phyloP scores from a whole-genome alignment of 2,888 invertebrate genomes.

The Dichetophora obliterata region DNA sequence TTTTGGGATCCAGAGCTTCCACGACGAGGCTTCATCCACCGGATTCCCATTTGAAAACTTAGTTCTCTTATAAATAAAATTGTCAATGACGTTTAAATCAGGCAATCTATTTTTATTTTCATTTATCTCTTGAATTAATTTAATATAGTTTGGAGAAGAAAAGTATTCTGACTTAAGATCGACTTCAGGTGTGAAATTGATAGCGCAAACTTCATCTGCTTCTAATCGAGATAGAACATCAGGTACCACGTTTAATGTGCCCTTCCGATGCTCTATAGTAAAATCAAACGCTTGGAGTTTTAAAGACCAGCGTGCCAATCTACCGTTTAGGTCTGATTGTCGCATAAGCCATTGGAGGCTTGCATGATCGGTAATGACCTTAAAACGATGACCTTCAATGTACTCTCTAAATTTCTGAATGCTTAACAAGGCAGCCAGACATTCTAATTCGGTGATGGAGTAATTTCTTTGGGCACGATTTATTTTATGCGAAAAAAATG shows the following conservation, averaged over 20 bases:
- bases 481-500: too few species aligned
- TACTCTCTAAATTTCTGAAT: too few species aligned
- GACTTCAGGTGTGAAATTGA: conserved; percentile 16
- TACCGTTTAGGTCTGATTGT: too few species aligned
- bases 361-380: too few species aligned
- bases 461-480: too few species aligned
- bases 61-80: conserved; percentile 17
- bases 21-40: background rate
- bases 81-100: too few species aligned
- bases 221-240: conserved; percentile 34
- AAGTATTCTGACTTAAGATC: conserved; percentile 32
- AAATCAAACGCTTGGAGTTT: conserved; percentile 33
- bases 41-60: conserved; percentile 26
- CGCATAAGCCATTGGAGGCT: too few species aligned
- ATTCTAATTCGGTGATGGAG: too few species aligned
- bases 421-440: too few species aligned
- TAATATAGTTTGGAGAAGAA: conserved; percentile 24
- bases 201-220: too few species aligned
- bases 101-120: conserved; percentile 1
- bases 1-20: conserved; percentile 34
- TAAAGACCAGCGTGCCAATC: conserved; percentile 41
- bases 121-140: conserved; percentile 19
- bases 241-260: conserved; percentile 31
- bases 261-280: conserved; percentile 19
- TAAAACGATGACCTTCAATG: too few species aligned